These are phyloP conservation scores for Zoanthus solanderi DNA, from an alignment of 92 coral and sea anemone species.

Conservation along the genomic window DNA sequence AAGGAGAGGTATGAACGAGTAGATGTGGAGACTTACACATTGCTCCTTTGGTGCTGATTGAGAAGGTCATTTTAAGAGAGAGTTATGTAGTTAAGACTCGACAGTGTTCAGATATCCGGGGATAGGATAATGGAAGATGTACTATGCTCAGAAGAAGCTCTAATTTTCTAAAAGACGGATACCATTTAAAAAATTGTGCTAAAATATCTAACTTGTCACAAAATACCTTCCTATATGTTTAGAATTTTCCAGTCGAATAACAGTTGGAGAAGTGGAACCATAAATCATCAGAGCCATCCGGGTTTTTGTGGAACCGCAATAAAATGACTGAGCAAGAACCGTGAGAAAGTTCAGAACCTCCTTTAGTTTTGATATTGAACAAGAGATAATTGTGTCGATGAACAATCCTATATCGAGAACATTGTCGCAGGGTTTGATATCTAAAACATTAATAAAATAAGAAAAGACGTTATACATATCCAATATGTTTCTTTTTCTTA, in stretches of 20 bases:
- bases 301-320: neutral
- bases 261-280: slow-evolving; percentile 1
- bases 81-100: too few relatives aligned
- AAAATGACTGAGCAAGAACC: slow-evolving; percentile 1
- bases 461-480: neutral
- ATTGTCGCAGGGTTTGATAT: slow-evolving; percentile 23
- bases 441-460: neutral
- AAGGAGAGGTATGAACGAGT: too few relatives aligned
- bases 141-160: too few relatives aligned
- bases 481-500: too few relatives aligned
- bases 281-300: slow-evolving; percentile 8
- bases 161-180: too few relatives aligned
- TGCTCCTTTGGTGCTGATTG: too few relatives aligned
- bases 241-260: neutral
- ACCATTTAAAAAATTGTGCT: neutral
- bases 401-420: slow-evolving; percentile 16
- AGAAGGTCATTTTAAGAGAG: too few relatives aligned
- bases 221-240: neutral
- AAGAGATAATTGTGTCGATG: neutral
- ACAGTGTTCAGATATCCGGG: too few relatives aligned
- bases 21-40: too few relatives aligned
- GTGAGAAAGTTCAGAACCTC: neutral
- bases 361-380: neutral
- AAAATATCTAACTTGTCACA: neutral
- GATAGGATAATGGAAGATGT: too few relatives aligned